Percentiles rank a stretch among this genome's conserved stretches.
phyloP scores from a whole-genome alignment of 2,888 invertebrate genomes.

The Pterostichus niger region DNA sequence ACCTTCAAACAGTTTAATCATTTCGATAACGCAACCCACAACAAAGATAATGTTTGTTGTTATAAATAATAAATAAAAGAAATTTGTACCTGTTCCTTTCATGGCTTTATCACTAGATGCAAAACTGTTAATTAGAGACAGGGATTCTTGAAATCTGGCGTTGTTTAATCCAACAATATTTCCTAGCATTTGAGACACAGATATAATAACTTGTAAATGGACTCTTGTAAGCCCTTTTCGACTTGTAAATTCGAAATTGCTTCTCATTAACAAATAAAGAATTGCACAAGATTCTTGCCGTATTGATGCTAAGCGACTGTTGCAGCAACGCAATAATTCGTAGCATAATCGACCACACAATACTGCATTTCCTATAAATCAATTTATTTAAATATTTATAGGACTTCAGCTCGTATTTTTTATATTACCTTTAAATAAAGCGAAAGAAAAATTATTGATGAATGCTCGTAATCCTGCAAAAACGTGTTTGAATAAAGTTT shows the following conservation, averaged over 20 bases:
- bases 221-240: constrained; percentile 92
- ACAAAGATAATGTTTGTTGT: no score
- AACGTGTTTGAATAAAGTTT: constrained; percentile 92
- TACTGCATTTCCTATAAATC: constrained; percentile 83
- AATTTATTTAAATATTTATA: constrained; percentile 52
- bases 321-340: constrained; percentile 90
- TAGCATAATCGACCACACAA: constrained; percentile 90
- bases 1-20: constrained; percentile 76
- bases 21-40: neutral
- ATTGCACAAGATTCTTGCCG: constrained; percentile 95
- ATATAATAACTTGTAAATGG: constrained; percentile 96
- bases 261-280: constrained; percentile 94
- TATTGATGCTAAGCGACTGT: constrained; percentile 90
- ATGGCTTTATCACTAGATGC: constrained; percentile 96
- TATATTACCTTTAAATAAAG: constrained; percentile 84
- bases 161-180: constrained; percentile 94
- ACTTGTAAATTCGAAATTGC: constrained; percentile 94
- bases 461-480: constrained; percentile 95
- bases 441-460: constrained; percentile 90
- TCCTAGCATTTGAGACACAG: constrained; percentile 95
- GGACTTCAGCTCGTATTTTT: constrained; percentile 16
- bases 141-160: constrained; percentile 95
- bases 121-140: constrained; percentile 95
- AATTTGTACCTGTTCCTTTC: constrained; percentile 88
- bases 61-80: neutral